Conservation (phyloP, 2,113 vertebrate species). For the Cisticola juncidis region DNA sequence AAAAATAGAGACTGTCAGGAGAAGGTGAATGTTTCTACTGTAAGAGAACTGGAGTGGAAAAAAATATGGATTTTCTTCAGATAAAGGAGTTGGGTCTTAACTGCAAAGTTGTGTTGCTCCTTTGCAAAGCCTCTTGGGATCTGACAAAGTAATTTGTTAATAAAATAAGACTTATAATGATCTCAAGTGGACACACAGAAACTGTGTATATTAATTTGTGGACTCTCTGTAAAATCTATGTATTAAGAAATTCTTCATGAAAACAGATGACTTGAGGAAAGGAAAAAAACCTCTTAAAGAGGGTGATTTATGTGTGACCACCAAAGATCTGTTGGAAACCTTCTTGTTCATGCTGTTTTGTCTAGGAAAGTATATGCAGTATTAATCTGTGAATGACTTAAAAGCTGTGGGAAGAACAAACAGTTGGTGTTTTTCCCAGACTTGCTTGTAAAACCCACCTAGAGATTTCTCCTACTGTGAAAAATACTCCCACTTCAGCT, state of each 20-base stretch:
- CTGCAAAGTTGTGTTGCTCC: neutral
- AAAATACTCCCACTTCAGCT: conserved; percentile 25
- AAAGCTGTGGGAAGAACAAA: conserved; percentile 64
- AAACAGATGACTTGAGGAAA: conserved; percentile 26
- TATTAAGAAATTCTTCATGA: neutral
- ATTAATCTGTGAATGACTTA: conserved; percentile 54
- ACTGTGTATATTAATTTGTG: neutral
- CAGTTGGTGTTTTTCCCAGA: conserved; percentile 61
- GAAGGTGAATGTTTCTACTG: conserved; percentile 18
- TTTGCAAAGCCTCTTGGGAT: neutral
- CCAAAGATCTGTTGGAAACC: conserved; percentile 51
- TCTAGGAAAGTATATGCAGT: conserved; percentile 44
- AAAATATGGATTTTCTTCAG: neutral
- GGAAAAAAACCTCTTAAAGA: neutral
- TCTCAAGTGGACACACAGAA: neutral
- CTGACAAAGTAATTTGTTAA: neutral
- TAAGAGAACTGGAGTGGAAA: neutral
- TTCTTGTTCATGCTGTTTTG: conserved; percentile 46
- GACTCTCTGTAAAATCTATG: neutral
- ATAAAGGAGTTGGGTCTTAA: neutral
- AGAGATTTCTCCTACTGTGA: conserved; percentile 57
- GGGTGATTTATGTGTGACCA: conserved; percentile 51
- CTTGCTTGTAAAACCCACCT: conserved; percentile 63
- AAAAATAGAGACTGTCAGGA: conserved; percentile 38
- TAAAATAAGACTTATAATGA: neutral